Evolutionary conservation across 2,888 invertebrate genomes (phyloP).

Genomic region (Melinaea marsaeus): DNA sequence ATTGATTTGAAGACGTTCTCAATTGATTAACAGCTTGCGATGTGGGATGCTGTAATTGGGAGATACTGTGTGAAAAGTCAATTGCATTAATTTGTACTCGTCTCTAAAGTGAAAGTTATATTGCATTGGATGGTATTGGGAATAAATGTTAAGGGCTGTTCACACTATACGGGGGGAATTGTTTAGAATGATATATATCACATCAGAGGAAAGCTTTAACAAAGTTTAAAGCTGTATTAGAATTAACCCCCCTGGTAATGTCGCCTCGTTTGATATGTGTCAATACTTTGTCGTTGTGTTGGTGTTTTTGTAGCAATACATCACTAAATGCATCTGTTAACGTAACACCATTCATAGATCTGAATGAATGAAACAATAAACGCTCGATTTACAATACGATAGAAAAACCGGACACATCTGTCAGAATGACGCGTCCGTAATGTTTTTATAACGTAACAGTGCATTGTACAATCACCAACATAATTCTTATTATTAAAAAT

Average conservation of each 20-base stretch:
- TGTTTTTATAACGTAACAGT: not conserved
- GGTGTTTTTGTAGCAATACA: constrained; percentile 1
- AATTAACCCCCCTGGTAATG: not conserved
- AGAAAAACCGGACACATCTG: constrained; percentile 35
- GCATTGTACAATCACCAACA: not conserved
- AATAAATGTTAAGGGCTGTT: not conserved
- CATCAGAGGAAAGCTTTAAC: too few relatives aligned
- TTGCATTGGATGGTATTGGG: not conserved
- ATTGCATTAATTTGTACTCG: constrained; percentile 25
- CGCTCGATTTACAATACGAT: constrained; percentile 31
- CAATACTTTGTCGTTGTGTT: not conserved
- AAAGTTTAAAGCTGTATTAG: not conserved
- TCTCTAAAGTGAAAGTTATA: constrained; percentile 18
- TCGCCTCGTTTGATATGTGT: not conserved
- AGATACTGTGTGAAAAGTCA: constrained; percentile 36
- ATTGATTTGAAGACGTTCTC: constrained; percentile 30
- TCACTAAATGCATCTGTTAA: constrained; percentile 9
- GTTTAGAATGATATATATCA: too few relatives aligned
- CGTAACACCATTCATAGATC: constrained; percentile 4
- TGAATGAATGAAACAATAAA: constrained; percentile 7
- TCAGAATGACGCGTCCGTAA: constrained; percentile 23
- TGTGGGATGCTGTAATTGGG: constrained; percentile 31
- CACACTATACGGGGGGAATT: too few relatives aligned
- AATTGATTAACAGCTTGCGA: constrained; percentile 33
- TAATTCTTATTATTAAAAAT: too few relatives aligned